Evolutionary conservation across 2,797 vertebrate species (phyloP).

Genomic region (Streptopelia turtur): DNA sequence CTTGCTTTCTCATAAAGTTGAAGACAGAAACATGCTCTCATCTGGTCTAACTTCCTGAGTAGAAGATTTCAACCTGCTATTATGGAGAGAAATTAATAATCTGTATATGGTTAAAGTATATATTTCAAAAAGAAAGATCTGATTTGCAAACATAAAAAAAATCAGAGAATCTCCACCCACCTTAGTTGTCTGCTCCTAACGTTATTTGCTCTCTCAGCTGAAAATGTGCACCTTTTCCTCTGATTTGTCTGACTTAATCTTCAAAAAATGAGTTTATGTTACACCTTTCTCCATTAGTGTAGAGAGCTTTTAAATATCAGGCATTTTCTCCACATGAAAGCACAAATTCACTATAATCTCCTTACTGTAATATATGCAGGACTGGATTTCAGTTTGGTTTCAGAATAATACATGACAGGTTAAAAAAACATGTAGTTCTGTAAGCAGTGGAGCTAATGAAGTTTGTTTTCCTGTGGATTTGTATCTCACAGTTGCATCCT

Average conservation of each 20-base stretch:
- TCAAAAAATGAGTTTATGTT: not conserved
- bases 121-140: not conserved
- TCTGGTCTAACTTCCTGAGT: not conserved
- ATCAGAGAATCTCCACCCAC: not conserved
- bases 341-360: not conserved
- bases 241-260: not conserved
- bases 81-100: not conserved
- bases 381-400: not conserved
- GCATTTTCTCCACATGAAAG: not conserved
- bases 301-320: not conserved
- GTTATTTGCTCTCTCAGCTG: not conserved
- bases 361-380: not conserved
- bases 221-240: not conserved
- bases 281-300: not conserved
- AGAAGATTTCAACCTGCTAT: not conserved
- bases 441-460: not conserved
- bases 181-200: not conserved
- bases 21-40: not conserved
- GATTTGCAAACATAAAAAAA: not conserved
- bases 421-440: not conserved
- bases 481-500: not conserved
- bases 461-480: not conserved
- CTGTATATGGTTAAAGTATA: not conserved
- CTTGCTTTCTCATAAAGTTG: not conserved
- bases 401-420: not conserved